Base-by-base conservation (phyloP, 2,797 vertebrate species). In the Sebastes umbrosus region DNA sequence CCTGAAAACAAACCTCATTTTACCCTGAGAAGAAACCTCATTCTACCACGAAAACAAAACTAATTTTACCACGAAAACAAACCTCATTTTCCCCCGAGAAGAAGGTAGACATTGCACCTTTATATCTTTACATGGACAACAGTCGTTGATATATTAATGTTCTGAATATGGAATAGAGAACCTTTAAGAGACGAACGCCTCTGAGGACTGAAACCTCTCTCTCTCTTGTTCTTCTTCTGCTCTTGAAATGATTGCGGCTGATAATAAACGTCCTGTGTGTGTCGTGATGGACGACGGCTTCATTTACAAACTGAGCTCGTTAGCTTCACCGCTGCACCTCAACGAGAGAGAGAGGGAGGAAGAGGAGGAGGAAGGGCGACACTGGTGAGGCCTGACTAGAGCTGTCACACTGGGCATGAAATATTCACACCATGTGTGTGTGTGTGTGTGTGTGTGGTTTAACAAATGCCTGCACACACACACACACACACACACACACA, bases 301-400 rank as follows among this genome's bases (percentile, higher is more conserved):
- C 76, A 90, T 90, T 86, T 88, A 79, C 89, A 90, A 84, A 89
- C 82, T 31, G 83, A 89, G 83, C 83, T 89, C 69, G 77, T 89
- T 89, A 90, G 79, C 81, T 87, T 71, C 81, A 80, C 87, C 69
- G 54, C 78, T 65, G 80, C 84, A 82, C 84, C 82, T 85, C 79
- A 79, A 58, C 22, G 46, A 76, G 76, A 52, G 74, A 59, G 79
- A 52, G 84, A 59, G 69, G 8, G 39, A 25, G 54, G 20, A 24
- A 13, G 22, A 25, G 52, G 50, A 9, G 50, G 46, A 20, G 46
- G 46, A 18, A 32, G 82, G 72, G 80, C 14, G 80, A 81, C 71
- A 68, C 82, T 73, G 50, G 73, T 82, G 82, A 74, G 83, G 22
- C 64, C 75, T 69, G 77, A 88, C 78, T 75, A 77, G 59, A 67